These are phyloP conservation scores for Psittacula cyanocephala DNA, from an alignment of 2,113 vertebrate genomes.

Conservation along the genomic window DNA sequence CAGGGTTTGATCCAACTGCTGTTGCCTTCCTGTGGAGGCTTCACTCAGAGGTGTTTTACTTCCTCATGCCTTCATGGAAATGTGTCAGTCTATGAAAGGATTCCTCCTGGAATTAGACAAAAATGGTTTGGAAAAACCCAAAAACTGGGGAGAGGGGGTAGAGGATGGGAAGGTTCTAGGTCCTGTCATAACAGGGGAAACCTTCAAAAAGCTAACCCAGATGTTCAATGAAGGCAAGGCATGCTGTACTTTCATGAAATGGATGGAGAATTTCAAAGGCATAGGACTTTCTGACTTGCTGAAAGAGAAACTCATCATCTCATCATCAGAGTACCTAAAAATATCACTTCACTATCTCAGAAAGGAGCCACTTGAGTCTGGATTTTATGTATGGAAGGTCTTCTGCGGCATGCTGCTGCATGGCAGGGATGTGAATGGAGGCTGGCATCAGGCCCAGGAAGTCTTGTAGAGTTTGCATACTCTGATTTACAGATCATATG, in stretches of 20 bases:
- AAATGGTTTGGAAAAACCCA: neutral
- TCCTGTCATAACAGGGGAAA: conserved; percentile 18
- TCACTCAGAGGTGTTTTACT: conserved; percentile 27
- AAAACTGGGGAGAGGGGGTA: neutral
- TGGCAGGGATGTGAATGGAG: neutral
- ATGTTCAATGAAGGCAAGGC: neutral
- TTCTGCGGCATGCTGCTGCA: neutral
- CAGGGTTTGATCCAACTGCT: conserved; percentile 8
- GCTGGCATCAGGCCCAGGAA: neutral
- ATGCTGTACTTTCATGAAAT: neutral
- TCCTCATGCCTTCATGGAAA: conserved; percentile 35
- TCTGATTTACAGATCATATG: neutral
- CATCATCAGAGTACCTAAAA: neutral
- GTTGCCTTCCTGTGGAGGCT: conserved; percentile 14
- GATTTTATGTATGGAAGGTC: neutral
- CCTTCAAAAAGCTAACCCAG: conserved; percentile 2
- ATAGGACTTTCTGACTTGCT: neutral
- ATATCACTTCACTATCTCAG: neutral
- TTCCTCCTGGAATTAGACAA: conserved; percentile 35
- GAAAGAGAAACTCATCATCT: neutral
- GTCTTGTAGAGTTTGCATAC: neutral
- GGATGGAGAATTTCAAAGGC: neutral
- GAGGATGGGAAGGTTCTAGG: neutral
- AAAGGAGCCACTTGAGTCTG: neutral
- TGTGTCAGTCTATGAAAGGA: conserved; percentile 53